phyloP scores from a whole-genome alignment of 1,140 invertebrate species.

The Bombus consobrinus region DNA sequence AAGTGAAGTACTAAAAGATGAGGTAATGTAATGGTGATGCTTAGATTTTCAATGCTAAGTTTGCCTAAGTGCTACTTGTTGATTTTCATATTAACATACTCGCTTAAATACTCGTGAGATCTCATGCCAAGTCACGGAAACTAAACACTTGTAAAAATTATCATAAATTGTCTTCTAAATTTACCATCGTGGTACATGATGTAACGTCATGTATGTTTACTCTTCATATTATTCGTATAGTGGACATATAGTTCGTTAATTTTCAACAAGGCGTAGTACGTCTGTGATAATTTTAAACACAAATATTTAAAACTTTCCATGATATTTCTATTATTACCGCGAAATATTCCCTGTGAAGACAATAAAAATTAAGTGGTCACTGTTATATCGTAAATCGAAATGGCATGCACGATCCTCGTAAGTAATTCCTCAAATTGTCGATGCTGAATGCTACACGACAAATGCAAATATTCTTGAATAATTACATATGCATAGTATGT shows the following conservation, averaged over 20 bases:
- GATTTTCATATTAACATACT: not conserved
- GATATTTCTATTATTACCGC: too few species aligned
- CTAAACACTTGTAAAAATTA: not conserved
- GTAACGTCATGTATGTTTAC: not conserved
- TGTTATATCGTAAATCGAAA: not conserved
- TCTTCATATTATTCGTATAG: not conserved
- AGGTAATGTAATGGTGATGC: not conserved
- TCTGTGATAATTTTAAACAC: not conserved
- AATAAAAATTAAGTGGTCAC: not conserved
- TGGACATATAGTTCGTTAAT: not conserved
- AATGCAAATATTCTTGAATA: conserved; percentile 35
- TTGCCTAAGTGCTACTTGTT: not conserved
- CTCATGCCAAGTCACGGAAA: not conserved
- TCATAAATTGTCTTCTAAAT: not conserved
- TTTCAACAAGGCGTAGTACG: too few species aligned
- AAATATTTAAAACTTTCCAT: not conserved
- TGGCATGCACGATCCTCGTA: conserved; percentile 10
- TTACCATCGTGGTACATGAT: not conserved
- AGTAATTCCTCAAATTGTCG: conserved; percentile 12
- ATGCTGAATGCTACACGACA: not conserved
- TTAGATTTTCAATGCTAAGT: not conserved
- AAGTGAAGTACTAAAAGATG: not conserved
- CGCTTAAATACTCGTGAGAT: not conserved
- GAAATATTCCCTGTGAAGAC: not conserved
- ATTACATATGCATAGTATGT: conserved; percentile 7